These are phyloP conservation scores for Eueides isabella DNA, from an alignment of 1,140 invertebrate species.

Conservation along the genomic window DNA sequence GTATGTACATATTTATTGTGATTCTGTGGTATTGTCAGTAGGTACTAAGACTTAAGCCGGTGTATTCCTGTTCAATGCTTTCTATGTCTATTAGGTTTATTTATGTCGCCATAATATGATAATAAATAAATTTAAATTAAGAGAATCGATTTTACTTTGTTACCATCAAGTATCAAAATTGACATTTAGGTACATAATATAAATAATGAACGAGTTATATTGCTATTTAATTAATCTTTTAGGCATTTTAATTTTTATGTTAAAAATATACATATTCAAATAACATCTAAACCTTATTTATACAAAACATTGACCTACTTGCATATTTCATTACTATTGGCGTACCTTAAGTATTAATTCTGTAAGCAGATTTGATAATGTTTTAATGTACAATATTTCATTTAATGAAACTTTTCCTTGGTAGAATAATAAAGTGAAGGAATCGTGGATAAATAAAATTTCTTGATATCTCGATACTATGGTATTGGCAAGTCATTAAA, in stretches of 20 bases:
- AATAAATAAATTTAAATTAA: constrained; percentile 32
- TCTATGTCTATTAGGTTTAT: background rate
- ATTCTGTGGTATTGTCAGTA: constrained; percentile 9
- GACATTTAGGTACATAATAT: background rate
- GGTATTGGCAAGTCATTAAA: too few species aligned
- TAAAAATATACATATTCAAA: background rate
- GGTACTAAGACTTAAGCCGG: background rate
- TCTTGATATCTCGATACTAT: too few species aligned
- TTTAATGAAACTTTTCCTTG: too few species aligned
- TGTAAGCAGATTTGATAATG: background rate
- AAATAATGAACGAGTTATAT: too few species aligned
- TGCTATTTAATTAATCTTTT: too few species aligned
- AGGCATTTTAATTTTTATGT: background rate
- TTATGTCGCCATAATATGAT: constrained; percentile 38
- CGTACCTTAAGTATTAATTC: constrained; percentile 13
- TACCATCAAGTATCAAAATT: background rate
- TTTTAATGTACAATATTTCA: too few species aligned
- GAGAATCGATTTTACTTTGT: constrained; percentile 28
- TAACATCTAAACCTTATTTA: background rate
- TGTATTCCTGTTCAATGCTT: constrained; percentile 12
- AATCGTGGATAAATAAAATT: too few species aligned
- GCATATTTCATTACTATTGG: constrained; percentile 4
- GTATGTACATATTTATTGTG: constrained; percentile 11
- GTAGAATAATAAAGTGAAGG: too few species aligned
- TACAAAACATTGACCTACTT: constrained; percentile 18